Evolutionary conservation across 2,797 vertebrate species (phyloP).

Genomic region (Galaxias olidus): DNA sequence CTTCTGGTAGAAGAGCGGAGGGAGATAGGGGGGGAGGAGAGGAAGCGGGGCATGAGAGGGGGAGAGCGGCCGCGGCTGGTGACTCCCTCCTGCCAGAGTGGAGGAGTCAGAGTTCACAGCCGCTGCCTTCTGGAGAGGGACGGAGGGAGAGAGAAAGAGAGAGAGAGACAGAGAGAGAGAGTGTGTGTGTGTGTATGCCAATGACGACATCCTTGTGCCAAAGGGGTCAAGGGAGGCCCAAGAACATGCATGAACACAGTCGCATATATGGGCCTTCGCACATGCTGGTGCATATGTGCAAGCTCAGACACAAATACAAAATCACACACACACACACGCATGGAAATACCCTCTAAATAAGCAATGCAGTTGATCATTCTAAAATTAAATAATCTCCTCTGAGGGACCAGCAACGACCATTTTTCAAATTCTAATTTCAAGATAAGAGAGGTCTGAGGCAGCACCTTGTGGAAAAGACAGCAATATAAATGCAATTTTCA

Average conservation of each 20-base stretch:
- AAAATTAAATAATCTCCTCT: too few relatives aligned
- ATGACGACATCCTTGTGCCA: constrained; percentile 23
- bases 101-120: constrained; percentile 63
- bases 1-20: constrained; percentile 50
- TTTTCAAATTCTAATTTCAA: too few relatives aligned
- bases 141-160: background rate
- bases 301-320: background rate
- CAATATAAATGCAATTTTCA: too few relatives aligned
- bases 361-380: too few relatives aligned
- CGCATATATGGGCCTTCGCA: constrained; percentile 6
- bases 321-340: constrained; percentile 3
- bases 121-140: constrained; percentile 48
- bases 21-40: background rate
- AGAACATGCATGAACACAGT: constrained; percentile 14
- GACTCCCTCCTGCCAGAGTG: constrained; percentile 43
- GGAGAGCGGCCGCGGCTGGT: constrained; percentile 39
- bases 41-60: background rate
- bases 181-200: constrained; percentile 6
- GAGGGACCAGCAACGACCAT: too few relatives aligned
- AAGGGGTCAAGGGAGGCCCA: constrained; percentile 29
- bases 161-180: constrained; percentile 11
- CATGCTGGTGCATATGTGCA: constrained; percentile 15
- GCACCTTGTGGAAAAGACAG: too few relatives aligned
- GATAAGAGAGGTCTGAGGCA: too few relatives aligned
- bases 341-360: background rate